These are phyloP conservation scores for Hyphantria cunea DNA, from an alignment of 1,140 invertebrate species.

Conservation along the genomic window DNA sequence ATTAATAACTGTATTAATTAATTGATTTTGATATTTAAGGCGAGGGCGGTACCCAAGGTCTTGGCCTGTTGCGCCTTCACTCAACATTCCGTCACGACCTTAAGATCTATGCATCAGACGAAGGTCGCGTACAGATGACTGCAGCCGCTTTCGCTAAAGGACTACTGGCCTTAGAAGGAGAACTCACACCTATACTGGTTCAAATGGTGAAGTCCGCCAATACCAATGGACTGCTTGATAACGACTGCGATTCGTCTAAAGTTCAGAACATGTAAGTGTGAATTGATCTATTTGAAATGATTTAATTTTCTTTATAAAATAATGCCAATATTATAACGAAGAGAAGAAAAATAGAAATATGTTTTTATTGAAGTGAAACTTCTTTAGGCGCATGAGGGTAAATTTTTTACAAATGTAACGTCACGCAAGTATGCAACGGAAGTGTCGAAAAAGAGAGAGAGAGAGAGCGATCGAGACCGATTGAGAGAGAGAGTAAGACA, in stretches of 20 bases:
- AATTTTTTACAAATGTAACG: too few species aligned
- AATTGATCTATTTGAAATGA: neutral
- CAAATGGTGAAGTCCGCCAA: slow-evolving; percentile 99
- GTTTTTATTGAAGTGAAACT: too few species aligned
- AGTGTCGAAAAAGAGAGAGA: too few species aligned
- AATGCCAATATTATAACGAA: too few species aligned
- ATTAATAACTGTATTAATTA: too few species aligned
- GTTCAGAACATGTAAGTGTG: slow-evolving; percentile 95
- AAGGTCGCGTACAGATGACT: slow-evolving; percentile 99
- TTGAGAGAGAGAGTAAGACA: too few species aligned
- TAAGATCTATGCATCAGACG: slow-evolving; percentile 99
- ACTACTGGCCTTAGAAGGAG: slow-evolving; percentile 97
- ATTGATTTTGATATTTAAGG: slow-evolving; percentile 80
- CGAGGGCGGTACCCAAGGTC: slow-evolving; percentile 94
- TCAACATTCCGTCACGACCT: slow-evolving; percentile 99
- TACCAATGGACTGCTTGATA: slow-evolving; percentile 98
- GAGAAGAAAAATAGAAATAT: too few species aligned
- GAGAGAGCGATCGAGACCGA: too few species aligned
- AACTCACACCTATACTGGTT: slow-evolving; percentile 98
- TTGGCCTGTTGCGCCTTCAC: slow-evolving; percentile 96
- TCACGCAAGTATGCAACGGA: too few species aligned
- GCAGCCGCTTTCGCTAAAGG: slow-evolving; percentile 99
- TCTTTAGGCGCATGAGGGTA: too few species aligned
- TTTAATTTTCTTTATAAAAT: too few species aligned
- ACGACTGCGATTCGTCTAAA: slow-evolving; percentile 98